Percentiles rank a stretch among this genome's conserved stretches.
Evolutionary conservation across 2,797 vertebrate genomes (phyloP).

Genomic region (Macroramphosus scolopax): DNA sequence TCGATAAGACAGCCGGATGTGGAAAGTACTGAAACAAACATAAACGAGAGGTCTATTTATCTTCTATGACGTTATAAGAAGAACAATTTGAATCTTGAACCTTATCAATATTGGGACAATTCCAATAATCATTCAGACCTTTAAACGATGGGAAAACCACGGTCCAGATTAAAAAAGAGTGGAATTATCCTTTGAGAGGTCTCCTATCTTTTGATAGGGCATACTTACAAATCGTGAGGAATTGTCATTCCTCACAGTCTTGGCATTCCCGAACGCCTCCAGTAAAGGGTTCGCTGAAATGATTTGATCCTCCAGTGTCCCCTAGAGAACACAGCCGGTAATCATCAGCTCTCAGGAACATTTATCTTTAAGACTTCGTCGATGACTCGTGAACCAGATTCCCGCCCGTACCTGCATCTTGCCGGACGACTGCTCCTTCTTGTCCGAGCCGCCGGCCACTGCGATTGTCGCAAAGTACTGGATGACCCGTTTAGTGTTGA

Average conservation of each 20-base stretch:
- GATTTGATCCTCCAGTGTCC: constrained; percentile 71
- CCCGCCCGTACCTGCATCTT: constrained; percentile 52
- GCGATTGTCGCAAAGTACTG: constrained; percentile 79
- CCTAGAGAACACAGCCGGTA: constrained; percentile 55
- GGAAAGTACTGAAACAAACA: too few species aligned
- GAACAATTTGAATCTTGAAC: too few species aligned
- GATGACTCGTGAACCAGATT: too few species aligned
- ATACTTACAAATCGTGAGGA: constrained; percentile 65
- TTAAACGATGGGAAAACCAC: too few species aligned
- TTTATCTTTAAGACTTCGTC: not conserved
- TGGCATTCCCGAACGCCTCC: constrained; percentile 74
- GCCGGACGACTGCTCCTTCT: constrained; percentile 59
- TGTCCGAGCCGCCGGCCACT: constrained; percentile 52
- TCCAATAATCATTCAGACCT: too few species aligned
- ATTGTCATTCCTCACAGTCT: constrained; percentile 72
- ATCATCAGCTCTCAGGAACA: not conserved
- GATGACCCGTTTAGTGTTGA: constrained; percentile 78
- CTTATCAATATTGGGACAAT: too few species aligned
- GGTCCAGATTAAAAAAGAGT: too few species aligned
- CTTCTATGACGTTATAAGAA: too few species aligned
- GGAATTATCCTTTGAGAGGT: too few species aligned
- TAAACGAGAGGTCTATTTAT: too few species aligned
- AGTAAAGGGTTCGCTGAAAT: constrained; percentile 68
- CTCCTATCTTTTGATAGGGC: not conserved
- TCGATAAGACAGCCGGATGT: too few species aligned